These are phyloP conservation scores for Leptoclinus maculatus DNA, from an alignment of 2,797 vertebrate genomes.

Conservation along the genomic window DNA sequence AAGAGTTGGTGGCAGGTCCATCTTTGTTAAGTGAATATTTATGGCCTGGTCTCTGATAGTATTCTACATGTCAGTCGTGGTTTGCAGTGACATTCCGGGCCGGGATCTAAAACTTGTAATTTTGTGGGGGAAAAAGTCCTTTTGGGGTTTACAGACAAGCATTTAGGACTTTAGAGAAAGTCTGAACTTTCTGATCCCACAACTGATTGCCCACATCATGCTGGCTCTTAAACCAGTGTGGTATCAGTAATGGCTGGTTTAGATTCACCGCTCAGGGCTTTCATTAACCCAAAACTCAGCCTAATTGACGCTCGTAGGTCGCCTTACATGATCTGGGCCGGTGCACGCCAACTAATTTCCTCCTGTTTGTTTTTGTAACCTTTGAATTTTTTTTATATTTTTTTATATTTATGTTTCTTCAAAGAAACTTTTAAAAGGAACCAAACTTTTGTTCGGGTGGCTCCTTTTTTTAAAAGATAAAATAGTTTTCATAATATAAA, in stretches of 20 bases:
- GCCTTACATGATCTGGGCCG: constrained; percentile 40
- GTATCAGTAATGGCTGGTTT: constrained; percentile 69
- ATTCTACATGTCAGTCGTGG: constrained; percentile 11
- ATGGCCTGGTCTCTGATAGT: constrained; percentile 4
- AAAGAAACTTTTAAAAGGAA: constrained; percentile 25
- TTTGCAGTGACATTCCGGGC: constrained; percentile 5
- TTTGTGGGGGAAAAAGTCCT: constrained; percentile 19
- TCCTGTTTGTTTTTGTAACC: constrained; percentile 44
- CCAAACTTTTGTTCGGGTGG: constrained; percentile 2
- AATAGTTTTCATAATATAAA: constrained; percentile 16
- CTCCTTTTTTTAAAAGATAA: background rate
- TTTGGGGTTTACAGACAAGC: constrained; percentile 31
- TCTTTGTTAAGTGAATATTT: constrained; percentile 31
- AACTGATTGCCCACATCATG: constrained; percentile 72
- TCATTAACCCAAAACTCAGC: constrained; percentile 67
- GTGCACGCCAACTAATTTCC: constrained; percentile 40
- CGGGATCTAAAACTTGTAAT: constrained; percentile 15
- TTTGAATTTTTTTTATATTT: constrained; percentile 9
- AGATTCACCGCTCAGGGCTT: constrained; percentile 58
- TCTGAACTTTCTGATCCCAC: constrained; percentile 56
- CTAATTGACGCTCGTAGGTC: constrained; percentile 64
- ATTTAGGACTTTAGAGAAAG: constrained; percentile 23
- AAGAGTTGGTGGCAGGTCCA: constrained; percentile 11
- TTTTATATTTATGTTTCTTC: constrained; percentile 13
- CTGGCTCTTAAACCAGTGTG: constrained; percentile 74